Evolutionary conservation across 2,797 vertebrate genomes (phyloP).

Genomic region (Gymnothorax javanicus): DNA sequence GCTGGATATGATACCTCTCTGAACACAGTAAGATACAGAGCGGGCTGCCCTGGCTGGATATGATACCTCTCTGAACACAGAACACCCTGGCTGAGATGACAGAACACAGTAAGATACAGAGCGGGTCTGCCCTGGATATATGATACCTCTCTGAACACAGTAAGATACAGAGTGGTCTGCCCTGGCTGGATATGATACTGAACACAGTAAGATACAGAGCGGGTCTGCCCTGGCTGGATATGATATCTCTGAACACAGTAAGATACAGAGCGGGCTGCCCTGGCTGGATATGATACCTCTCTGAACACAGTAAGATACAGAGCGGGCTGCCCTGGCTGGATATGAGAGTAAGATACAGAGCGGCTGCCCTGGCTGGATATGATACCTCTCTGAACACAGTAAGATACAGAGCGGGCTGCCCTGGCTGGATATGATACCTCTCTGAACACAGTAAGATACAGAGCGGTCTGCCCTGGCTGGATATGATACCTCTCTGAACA

Average conservation of each 20-base stretch:
- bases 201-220: constrained; percentile 50
- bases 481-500: constrained; percentile 84
- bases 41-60: neutral
- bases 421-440: constrained; percentile 73
- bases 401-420: neutral
- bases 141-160: constrained; percentile 84
- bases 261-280: neutral
- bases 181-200: constrained; percentile 61
- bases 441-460: constrained; percentile 65
- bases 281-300: constrained; percentile 73
- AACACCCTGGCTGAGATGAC: too few species aligned
- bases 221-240: neutral
- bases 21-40: constrained; percentile 52
- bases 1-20: constrained; percentile 79
- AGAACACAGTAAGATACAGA: constrained; percentile 42
- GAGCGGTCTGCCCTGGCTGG: neutral
- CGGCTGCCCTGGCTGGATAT: neutral
- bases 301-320: constrained; percentile 64
- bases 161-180: neutral
- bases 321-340: neutral
- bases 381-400: constrained; percentile 84
- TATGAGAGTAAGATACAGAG: constrained; percentile 42
- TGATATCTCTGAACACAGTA: constrained; percentile 78
- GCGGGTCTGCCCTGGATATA: neutral
- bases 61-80: constrained; percentile 87